Evolutionary conservation across 1,140 invertebrate genomes (phyloP), one percentile per base, ranked within the genome.

Genomic region (Drosophila asahinai): DNA sequence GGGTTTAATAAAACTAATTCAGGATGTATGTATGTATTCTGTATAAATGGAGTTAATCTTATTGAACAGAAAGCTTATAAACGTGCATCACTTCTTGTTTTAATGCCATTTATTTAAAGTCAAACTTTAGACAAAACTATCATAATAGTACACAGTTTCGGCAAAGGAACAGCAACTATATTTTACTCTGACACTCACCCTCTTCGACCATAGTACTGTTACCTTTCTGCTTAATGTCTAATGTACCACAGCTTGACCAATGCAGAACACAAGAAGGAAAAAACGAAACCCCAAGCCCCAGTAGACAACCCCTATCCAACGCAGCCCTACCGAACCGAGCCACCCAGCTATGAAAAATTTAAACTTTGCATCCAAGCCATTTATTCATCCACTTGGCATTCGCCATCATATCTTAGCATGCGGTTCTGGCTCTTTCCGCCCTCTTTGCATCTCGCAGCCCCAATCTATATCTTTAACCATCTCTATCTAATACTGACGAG

Each of bases 381-480:
- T 89, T 89, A 76, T 89, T 89, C 83, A 82, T 83, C 81, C 71
- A 72, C 68, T 43, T 72, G 81, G 77, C 67, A 67, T 80, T 66
- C 80, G 77, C 68, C 68, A 75, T 89, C 83, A 87, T 86, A 83
- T 87, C 83, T 86, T 86, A 86, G 83, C 55, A 80, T 86, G 83
- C 84, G 83, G 83, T 87, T 87, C 38, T 49, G 57, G 40, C 79
- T 38, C 12, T 25, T 33, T 11, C 17, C 19, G 6, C 27, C 33
- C 33, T 12, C 49, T 30, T 43, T 49, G 47, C 38, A 49, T 43
- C 43, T 60, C 33, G n/a, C 40, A 49, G 27, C 42, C 33, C 25
- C 40, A 40, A 47, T 71, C 48, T 52, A 45, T 77, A 64, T 66
- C 77, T 51, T 54, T 48, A 61, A 33, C 33, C 64, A 43, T 58